phyloP scores from a whole-genome alignment of 2,888 invertebrate species.

The Hirtodrosophila confusa region DNA sequence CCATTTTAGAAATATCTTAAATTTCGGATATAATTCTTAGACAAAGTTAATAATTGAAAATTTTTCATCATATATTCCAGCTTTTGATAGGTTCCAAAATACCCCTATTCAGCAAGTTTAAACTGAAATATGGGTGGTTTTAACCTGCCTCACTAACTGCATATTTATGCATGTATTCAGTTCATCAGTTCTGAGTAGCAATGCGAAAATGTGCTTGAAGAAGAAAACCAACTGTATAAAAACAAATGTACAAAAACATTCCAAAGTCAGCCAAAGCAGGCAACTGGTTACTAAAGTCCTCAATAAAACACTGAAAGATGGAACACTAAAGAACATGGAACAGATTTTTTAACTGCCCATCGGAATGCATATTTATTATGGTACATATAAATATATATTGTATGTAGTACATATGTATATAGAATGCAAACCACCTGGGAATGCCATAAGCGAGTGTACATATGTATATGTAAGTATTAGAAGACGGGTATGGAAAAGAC shows the following conservation, averaged over 20 bases:
- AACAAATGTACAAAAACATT: slow-evolving; percentile 62
- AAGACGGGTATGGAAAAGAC: slow-evolving; percentile 18
- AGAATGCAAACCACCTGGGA: slow-evolving; percentile 70
- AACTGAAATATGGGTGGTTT: not conserved
- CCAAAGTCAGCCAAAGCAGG: slow-evolving; percentile 38
- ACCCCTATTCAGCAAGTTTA: too few species aligned
- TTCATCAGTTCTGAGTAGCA: slow-evolving; percentile 17
- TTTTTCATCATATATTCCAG: too few species aligned
- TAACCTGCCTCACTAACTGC: slow-evolving; percentile 42
- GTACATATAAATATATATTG: slow-evolving; percentile 5
- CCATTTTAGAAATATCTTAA: too few species aligned
- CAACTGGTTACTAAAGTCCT: slow-evolving; percentile 17
- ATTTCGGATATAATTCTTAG: too few species aligned
- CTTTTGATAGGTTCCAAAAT: too few species aligned
- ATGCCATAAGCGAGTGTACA: slow-evolving; percentile 40
- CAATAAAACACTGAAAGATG: slow-evolving; percentile 29
- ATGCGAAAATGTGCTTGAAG: too few species aligned
- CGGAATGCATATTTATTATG: slow-evolving; percentile 38
- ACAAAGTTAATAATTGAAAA: too few species aligned
- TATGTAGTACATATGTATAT: slow-evolving; percentile 10
- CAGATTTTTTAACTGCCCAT: slow-evolving; percentile 58
- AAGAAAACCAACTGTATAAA: slow-evolving; percentile 49
- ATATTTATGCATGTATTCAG: not conserved
- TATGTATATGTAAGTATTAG: slow-evolving; percentile 17
- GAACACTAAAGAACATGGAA: slow-evolving; percentile 57